phyloP scores from a whole-genome alignment of 2,888 invertebrate species.

The Tribolium freemani region DNA sequence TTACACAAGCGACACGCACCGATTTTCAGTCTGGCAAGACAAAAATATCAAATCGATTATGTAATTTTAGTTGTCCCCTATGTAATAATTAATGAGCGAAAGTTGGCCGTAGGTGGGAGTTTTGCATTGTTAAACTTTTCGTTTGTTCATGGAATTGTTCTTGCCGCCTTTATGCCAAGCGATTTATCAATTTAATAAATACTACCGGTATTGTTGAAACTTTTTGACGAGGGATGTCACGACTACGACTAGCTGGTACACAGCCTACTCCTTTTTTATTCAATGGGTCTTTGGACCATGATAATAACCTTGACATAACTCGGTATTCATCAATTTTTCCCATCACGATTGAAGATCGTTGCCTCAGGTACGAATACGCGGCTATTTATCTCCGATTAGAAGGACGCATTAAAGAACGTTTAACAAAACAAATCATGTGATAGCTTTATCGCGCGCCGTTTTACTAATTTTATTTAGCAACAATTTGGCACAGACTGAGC shows the following conservation, averaged over 20 bases:
- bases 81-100: slow-evolving; percentile 61
- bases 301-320: slow-evolving; percentile 52
- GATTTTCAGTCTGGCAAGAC: background rate
- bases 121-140: slow-evolving; percentile 48
- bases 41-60: slow-evolving; percentile 48
- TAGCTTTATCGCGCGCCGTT: background rate
- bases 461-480: slow-evolving; percentile 1
- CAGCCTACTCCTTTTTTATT: slow-evolving; percentile 32
- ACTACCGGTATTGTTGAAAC: slow-evolving; percentile 17
- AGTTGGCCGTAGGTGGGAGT: slow-evolving; percentile 52
- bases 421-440: background rate
- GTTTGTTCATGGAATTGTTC: slow-evolving; percentile 35
- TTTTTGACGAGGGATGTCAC: background rate
- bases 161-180: slow-evolving; percentile 32
- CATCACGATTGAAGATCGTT: slow-evolving; percentile 47
- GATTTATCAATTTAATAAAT: slow-evolving; percentile 38
- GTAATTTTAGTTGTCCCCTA: slow-evolving; percentile 55
- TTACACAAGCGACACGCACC: slow-evolving; percentile 15
- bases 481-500: background rate
- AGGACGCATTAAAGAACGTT: slow-evolving; percentile 15
- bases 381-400: slow-evolving; percentile 40
- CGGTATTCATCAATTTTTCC: slow-evolving; percentile 51
- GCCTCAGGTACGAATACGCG: slow-evolving; percentile 41
- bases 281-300: slow-evolving; percentile 45
- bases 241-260: slow-evolving; percentile 17